Percentiles rank a stretch among this genome's conserved stretches.
Conservation (phyloP, 2,113 vertebrate species). For the Varanus komodoensis region DNA sequence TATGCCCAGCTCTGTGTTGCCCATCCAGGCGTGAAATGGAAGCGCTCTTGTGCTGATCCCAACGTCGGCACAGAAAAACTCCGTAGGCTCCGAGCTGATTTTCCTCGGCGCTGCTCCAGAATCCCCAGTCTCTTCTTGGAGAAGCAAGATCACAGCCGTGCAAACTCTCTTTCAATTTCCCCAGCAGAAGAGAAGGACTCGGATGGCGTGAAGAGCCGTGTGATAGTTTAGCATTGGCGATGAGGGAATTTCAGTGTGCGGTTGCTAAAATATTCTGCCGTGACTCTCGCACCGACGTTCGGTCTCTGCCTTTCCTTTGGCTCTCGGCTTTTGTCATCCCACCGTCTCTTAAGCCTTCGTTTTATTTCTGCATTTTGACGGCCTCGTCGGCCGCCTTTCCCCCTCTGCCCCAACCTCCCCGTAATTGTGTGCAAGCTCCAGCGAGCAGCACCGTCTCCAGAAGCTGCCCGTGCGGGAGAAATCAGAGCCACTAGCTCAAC, state of each 20-base stretch:
- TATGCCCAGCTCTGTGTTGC: background rate
- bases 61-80: too few species aligned
- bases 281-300: conserved; percentile 72
- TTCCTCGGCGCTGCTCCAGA: background rate
- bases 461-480: conserved; percentile 57
- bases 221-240: conserved; percentile 65
- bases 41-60: too few species aligned
- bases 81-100: background rate
- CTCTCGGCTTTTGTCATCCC: conserved; percentile 68
- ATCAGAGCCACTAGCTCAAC: conserved; percentile 62
- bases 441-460: conserved; percentile 53
- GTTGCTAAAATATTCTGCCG: conserved; percentile 66
- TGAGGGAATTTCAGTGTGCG: conserved; percentile 66
- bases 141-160: conserved; percentile 74
- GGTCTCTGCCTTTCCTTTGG: conserved; percentile 69
- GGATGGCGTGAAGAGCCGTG: conserved; percentile 58
- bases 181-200: conserved; percentile 62
- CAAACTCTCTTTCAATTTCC: conserved; percentile 69
- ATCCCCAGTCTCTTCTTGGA: background rate
- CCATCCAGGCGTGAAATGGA: too few species aligned
- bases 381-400: conserved; percentile 45
- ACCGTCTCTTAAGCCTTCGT: conserved; percentile 75
- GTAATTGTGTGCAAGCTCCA: conserved; percentile 71
- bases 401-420: conserved; percentile 58
- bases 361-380: conserved; percentile 73